Base-by-base conservation (phyloP, 2,797 vertebrate species). In the Enteromius thamalakanensis region DNA sequence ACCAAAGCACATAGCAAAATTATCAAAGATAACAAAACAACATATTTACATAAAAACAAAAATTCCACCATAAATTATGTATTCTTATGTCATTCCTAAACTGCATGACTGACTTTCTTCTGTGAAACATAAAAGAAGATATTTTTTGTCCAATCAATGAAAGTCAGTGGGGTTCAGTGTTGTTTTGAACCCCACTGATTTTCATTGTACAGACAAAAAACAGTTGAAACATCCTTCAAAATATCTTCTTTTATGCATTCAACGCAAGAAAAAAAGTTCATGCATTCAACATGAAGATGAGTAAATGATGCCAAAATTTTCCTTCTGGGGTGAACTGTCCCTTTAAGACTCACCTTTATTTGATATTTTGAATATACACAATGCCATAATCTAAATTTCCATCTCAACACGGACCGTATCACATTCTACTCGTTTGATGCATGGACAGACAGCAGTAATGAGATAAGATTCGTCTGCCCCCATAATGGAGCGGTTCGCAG, bases 381-480 rank as follows among this genome's bases (percentile, higher is more conserved):
- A 79, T 49, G 42, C 1, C 17, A 15, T 19, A 37, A 79, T 62
- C 53, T 26, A 75, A 42, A 76, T 60, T 21, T 78, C 34, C 37
- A 60, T 64, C 8, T 23, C 21, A 47, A 32, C 23, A 34, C 34
- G 21, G n/a, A 68, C 11, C 49, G 29, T 47, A 65, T 53, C 42
- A 34, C 78, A 42, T 84, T 62, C 79, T 37, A 32, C 45, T 23
- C 17, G 32, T 77, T 40, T 68, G 60, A 87, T 84, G 76, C 84
- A 76, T 77, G 64, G 68, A 86, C 82, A 81, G 71, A 76, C 77
- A 85, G 77, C 55, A 72, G 68, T 85, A 87, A 87, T 88, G 82
- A 83, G 86, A 87, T 85, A 85, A 87, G 84, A 85, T 88, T 86
- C 15, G 67, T 85, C 82, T 82, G 60, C 68, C 78, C 70, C 69